Evolutionary conservation across 1,140 invertebrate genomes (phyloP).

Genomic region (Portunus trituberculatus): DNA sequence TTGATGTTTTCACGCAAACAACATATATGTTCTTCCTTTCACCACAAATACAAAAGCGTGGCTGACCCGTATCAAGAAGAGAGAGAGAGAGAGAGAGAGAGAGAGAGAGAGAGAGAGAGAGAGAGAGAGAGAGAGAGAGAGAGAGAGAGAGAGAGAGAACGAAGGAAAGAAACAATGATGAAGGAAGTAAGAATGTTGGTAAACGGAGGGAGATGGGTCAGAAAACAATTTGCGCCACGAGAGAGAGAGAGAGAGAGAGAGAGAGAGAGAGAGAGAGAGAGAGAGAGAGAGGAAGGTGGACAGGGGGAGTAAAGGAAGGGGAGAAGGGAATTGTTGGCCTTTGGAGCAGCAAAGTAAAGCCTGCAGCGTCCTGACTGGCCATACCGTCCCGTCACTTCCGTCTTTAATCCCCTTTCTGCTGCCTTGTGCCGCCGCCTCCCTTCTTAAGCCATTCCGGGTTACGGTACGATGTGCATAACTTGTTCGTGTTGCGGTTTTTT

Average conservation of each 20-base stretch:
- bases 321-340: neutral
- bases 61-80: neutral
- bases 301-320: neutral
- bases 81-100: neutral
- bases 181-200: neutral
- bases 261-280: neutral
- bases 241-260: neutral
- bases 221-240: neutral
- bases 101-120: neutral
- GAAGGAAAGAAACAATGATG: neutral
- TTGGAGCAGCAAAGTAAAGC: slow-evolving; percentile 1
- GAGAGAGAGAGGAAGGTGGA: neutral
- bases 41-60: too few relatives aligned
- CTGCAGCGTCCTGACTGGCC: neutral
- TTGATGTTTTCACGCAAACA: too few relatives aligned
- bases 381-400: neutral
- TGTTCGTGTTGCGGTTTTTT: too few relatives aligned
- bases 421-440: neutral
- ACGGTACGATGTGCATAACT: too few relatives aligned
- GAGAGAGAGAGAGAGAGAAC: neutral
- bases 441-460: neutral
- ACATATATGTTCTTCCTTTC: too few relatives aligned
- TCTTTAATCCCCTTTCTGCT: slow-evolving; percentile 1
- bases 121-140: neutral
- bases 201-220: neutral